phyloP scores from a whole-genome alignment of 2,888 invertebrate species.

The Acronicta psi region DNA sequence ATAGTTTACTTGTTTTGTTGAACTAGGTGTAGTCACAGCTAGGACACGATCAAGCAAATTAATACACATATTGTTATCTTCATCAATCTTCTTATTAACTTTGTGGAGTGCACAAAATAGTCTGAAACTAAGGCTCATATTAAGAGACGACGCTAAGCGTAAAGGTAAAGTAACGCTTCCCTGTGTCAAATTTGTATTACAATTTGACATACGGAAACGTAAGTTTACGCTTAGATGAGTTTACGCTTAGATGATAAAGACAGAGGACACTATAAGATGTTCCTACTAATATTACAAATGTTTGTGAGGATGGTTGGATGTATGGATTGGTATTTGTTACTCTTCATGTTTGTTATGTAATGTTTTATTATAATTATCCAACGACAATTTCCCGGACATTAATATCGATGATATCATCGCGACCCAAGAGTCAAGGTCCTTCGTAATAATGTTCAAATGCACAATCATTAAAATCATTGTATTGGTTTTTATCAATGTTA shows the following conservation, averaged over 20 bases:
- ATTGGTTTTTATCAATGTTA: constrained; percentile 47
- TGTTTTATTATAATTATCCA: constrained; percentile 33
- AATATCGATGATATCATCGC: constrained; percentile 63
- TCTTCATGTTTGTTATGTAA: constrained; percentile 37
- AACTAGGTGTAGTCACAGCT: constrained; percentile 24
- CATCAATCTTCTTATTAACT: constrained; percentile 25
- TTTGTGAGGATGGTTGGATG: no score
- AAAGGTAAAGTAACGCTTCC: no score
- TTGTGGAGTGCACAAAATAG: no score
- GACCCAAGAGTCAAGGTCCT: constrained; percentile 69
- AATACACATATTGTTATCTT: constrained; percentile 16
- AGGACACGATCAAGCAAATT: constrained; percentile 30
- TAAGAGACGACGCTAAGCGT: no score
- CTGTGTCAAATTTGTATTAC: no score
- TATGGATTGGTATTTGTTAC: no score
- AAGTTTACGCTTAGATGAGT: no score
- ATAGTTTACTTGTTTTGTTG: constrained; percentile 4
- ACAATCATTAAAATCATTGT: constrained; percentile 47
- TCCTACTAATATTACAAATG: no score
- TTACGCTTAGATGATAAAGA: no score
- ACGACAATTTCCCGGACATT: constrained; percentile 66
- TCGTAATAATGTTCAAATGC: constrained; percentile 37
- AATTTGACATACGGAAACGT: no score
- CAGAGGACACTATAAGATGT: no score
- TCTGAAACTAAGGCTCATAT: no score